phyloP scores from a whole-genome alignment of 1,140 invertebrate species.

The Platyscapa corneri region DNA sequence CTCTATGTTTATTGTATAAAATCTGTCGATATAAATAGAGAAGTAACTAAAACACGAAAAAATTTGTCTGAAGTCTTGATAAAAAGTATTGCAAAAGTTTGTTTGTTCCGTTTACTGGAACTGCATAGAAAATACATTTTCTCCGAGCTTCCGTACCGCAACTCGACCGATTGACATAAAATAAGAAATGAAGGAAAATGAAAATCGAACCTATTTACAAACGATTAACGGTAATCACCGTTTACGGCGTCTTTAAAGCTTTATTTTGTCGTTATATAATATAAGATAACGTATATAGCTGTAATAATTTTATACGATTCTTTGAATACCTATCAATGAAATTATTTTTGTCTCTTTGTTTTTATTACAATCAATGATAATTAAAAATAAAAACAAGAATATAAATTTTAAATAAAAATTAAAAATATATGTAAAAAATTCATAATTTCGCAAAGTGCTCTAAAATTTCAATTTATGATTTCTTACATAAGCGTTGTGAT shows the following conservation, averaged over 20 bases:
- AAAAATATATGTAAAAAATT: too few species aligned
- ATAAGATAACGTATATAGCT: neutral
- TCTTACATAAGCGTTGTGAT: too few species aligned
- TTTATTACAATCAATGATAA: neutral
- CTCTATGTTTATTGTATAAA: constrained; percentile 38
- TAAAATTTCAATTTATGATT: too few species aligned
- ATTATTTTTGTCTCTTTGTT: neutral
- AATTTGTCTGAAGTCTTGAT: constrained; percentile 18
- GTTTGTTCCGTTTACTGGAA: constrained; percentile 19
- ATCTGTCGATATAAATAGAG: constrained; percentile 8
- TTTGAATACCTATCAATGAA: neutral
- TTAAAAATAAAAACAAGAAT: neutral
- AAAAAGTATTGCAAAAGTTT: neutral
- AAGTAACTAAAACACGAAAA: neutral
- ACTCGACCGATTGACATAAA: constrained; percentile 8
- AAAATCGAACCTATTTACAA: constrained; percentile 18
- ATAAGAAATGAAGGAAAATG: neutral
- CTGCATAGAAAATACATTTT: constrained; percentile 21
- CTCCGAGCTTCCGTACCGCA: constrained; percentile 25
- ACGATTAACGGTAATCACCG: constrained; percentile 37
- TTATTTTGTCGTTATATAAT: constrained; percentile 14
- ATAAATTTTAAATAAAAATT: neutral
- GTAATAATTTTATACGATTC: constrained; percentile 4
- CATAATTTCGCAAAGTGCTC: too few species aligned
- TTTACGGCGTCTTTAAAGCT: constrained; percentile 29